Base-by-base conservation (phyloP, 1,140 invertebrate species). In the Drosophila cardini region DNA sequence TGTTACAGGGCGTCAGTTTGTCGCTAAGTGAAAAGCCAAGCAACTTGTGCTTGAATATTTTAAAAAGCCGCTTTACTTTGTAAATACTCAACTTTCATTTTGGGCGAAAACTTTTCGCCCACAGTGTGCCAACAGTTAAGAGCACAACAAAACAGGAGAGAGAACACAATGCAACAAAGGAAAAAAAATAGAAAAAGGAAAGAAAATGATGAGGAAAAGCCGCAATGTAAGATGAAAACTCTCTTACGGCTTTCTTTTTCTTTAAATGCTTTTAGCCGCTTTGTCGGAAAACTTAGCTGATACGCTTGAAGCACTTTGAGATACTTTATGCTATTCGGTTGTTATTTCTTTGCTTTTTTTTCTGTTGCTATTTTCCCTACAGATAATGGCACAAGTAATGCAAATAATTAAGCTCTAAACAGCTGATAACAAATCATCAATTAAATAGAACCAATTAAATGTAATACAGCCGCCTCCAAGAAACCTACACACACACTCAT, bases 401-500 rank as follows among this genome's bases (percentile, higher is more conserved):
- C 50, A 76, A 71, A 75, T 85, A 87, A 87, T 87, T 89, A 87
- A 83, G 83, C 77, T 55, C 76, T 75, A 89, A 89, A 69, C 80
- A 83, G 76, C 67, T 86, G 84, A 87, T 87, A 87, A 87, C 84
- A 89, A 87, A 89, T 89, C 63, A 79, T 67, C 80, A 89, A 80
- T 87, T 87, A 87, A 87, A 68, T 69, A 56, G 55, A 63, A 61
- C 55, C 83, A 87, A 82, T 87, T 80, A 87, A 87, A 75, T 74
- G 50, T 72, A 87, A 89, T 87, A 69, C 58, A 46, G 26, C 10
- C 43, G 40, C 32, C 36, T 34, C 45, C 3, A 36, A 34, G n/a
- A 36, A 60, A 73, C 46, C 5, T 32, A 21, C 34, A n/a, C n/a
- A n/a, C n/a, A n/a, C n/a, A n/a, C n/a, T n/a, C n/a, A 53, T 36